These are phyloP conservation scores for Eutrigla gurnardus DNA, from an alignment of 2,797 vertebrate genomes.

Conservation along the genomic window DNA sequence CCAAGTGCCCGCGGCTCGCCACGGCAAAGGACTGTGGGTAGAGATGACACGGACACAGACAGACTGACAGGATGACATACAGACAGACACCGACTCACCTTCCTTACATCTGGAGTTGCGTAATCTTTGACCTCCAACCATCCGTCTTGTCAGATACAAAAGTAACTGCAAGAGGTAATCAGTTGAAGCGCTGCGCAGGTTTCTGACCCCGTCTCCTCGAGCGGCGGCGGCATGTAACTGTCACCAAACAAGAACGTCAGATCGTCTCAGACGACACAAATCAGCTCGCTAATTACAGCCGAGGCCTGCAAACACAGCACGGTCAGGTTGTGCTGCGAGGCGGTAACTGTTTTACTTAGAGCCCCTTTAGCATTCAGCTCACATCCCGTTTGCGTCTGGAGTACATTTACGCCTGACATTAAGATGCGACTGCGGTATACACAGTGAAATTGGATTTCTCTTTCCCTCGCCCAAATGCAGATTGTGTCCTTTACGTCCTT, in stretches of 20 bases:
- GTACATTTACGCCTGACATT: constrained; percentile 74
- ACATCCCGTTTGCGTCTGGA: constrained; percentile 67
- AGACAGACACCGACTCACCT: constrained; percentile 17
- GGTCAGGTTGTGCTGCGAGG: constrained; percentile 29
- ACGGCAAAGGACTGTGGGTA: constrained; percentile 34
- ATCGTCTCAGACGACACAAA: constrained; percentile 32
- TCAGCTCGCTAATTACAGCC: constrained; percentile 40
- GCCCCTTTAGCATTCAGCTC: constrained; percentile 69
- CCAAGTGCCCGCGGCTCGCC: constrained; percentile 51
- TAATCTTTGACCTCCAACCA: constrained; percentile 38
- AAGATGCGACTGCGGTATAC: constrained; percentile 65
- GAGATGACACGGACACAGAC: constrained; percentile 44
- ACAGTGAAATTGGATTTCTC: constrained; percentile 74
- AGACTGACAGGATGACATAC: constrained; percentile 39
- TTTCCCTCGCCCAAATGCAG: constrained; percentile 63
- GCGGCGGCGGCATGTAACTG: constrained; percentile 12
- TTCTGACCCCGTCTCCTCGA: constrained; percentile 7
- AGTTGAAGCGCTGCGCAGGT: neutral
- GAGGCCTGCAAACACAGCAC: constrained; percentile 29
- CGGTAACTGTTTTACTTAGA: constrained; percentile 45
- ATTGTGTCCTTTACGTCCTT: constrained; percentile 73
- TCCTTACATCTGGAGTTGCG: constrained; percentile 14
- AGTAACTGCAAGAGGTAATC: neutral
- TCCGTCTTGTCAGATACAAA: constrained; percentile 14
- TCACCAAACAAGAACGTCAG: constrained; percentile 18